Evolutionary conservation across 30 jellyfish, hydroid and myxozoan genomes (phyloP).

Genomic region (Sanderia malayensis): DNA sequence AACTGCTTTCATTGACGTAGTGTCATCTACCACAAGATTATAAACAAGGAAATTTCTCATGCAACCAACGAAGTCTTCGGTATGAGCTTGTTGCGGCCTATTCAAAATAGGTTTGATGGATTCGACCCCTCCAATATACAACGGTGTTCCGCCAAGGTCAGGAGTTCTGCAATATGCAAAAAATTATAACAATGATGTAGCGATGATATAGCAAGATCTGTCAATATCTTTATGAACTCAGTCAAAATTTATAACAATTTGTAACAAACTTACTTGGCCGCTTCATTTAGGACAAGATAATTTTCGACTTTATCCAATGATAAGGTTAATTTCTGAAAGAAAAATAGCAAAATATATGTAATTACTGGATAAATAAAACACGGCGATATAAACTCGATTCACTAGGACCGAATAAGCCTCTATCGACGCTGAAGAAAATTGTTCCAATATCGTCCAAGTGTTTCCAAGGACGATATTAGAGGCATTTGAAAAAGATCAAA

Average conservation of each 20-base stretch:
- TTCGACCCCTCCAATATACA: slow-evolving; percentile 56
- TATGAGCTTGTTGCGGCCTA: slow-evolving; percentile 34
- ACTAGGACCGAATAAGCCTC: not conserved
- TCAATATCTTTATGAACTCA: too few species aligned
- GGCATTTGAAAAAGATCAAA: not conserved
- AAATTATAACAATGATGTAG: not conserved
- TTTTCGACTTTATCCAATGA: slow-evolving; percentile 1
- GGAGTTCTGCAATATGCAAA: slow-evolving; percentile 41
- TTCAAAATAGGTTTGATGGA: slow-evolving; percentile 21
- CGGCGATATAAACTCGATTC: not conserved
- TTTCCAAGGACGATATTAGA: not conserved
- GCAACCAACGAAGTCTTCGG: slow-evolving; percentile 67
- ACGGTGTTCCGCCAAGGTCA: slow-evolving; percentile 44
- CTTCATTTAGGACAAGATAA: not conserved
- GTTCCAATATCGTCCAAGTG: not conserved
- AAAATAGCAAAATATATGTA: not conserved
- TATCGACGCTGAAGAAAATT: not conserved
- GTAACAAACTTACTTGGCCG: slow-evolving; percentile 3
- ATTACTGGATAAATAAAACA: not conserved
- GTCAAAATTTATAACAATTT: too few species aligned
- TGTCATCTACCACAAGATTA: slow-evolving; percentile 25
- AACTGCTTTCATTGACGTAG: slow-evolving; percentile 13
- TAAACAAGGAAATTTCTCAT: slow-evolving; percentile 49
- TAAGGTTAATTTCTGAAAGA: not conserved
- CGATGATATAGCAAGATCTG: too few species aligned